phyloP scores from a whole-genome alignment of 64 coral and sea anemone genomes.

The Dendronephthya gigantea region DNA sequence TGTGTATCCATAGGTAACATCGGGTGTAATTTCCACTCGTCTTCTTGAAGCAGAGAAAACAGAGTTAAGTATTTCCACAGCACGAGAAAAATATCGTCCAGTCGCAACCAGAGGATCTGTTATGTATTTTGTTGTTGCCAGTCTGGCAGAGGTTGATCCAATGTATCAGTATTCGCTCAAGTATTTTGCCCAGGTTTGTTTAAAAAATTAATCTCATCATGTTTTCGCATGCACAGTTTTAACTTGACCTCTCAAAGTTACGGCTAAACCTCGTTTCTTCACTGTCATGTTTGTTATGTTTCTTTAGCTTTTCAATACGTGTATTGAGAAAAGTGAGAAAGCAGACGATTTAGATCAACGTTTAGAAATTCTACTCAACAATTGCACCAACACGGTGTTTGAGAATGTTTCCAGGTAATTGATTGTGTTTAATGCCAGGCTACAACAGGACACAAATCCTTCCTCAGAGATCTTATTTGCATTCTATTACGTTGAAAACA shows the following conservation, averaged over 20 bases:
- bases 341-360: conserved; percentile 70
- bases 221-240: too few relatives aligned
- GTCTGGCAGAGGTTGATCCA: conserved; percentile 86
- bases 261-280: too few relatives aligned
- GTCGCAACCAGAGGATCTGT: conserved; percentile 93
- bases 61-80: conserved; percentile 74
- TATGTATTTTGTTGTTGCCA: conserved; percentile 98
- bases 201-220: too few relatives aligned
- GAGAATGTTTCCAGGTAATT: conserved; percentile 82
- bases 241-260: too few relatives aligned
- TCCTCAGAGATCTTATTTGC: not conserved
- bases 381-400: conserved; percentile 84
- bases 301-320: conserved; percentile 73
- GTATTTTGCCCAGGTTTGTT: conserved; percentile 76
- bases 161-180: conserved; percentile 97
- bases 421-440: too few relatives aligned
- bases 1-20: conserved; percentile 91
- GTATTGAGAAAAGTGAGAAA: conserved; percentile 96
- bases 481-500: not conserved
- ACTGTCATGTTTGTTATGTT: not conserved
- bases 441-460: not conserved
- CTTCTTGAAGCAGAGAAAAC: conserved; percentile 95
- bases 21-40: conserved; percentile 82
- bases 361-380: conserved; percentile 63
- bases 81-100: conserved; percentile 90